Conservation (phyloP, 2,797 vertebrate genomes). For the Morelia viridis region DNA sequence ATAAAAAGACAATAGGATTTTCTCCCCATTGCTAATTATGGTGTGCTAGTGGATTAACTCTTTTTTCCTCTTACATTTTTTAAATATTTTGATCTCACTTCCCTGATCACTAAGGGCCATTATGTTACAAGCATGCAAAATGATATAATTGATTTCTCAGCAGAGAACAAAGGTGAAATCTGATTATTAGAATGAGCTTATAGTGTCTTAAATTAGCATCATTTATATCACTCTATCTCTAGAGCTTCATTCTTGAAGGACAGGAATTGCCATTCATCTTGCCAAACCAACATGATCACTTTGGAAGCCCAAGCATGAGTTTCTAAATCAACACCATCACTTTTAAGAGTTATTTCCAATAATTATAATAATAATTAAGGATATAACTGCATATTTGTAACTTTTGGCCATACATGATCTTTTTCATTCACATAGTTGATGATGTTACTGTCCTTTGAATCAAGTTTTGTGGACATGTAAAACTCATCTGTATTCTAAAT, state of each 20-base stretch:
- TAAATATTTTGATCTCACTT: slow-evolving; percentile 2
- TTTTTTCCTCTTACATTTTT: background rate
- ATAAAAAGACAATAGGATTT: background rate
- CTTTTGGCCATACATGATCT: background rate
- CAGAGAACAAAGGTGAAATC: slow-evolving; percentile 1
- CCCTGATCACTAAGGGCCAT: background rate
- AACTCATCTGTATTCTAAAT: background rate
- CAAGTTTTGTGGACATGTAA: background rate
- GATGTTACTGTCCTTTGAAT: background rate
- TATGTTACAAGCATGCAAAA: background rate
- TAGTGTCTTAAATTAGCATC: background rate
- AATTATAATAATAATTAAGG: background rate
- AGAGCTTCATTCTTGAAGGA: slow-evolving; percentile 84
- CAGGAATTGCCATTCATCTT: background rate
- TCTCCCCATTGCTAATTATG: background rate
- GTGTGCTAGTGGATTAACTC: background rate
- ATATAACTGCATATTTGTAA: background rate
- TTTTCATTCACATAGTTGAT: background rate
- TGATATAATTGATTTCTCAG: background rate
- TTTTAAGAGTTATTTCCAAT: background rate
- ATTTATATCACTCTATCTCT: slow-evolving; percentile 54
- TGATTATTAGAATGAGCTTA: slow-evolving; percentile 5
- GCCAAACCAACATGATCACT: background rate
- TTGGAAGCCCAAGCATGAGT: background rate
- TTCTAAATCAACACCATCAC: background rate